phyloP scores from a whole-genome alignment of 2,797 vertebrate species.

The Acanthis flammea region DNA sequence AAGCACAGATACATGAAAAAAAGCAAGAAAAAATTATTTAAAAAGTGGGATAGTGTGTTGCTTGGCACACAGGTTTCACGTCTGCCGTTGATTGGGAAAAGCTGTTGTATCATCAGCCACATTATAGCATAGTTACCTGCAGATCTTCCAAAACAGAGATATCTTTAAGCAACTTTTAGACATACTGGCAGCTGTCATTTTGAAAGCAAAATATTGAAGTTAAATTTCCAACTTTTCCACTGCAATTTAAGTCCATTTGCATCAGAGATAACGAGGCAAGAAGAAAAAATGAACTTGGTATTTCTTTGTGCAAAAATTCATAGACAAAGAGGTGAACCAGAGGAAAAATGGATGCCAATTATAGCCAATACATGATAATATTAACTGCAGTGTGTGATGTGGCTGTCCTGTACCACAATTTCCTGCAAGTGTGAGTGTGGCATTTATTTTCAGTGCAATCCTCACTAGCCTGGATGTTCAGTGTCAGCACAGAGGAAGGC shows the following conservation, averaged over 20 bases:
- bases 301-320: background rate
- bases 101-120: background rate
- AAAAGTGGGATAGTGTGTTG: background rate
- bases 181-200: background rate
- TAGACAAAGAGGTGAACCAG: background rate
- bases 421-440: background rate
- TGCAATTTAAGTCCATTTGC: background rate
- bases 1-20: background rate
- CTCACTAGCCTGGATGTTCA: background rate
- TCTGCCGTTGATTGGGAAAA: background rate
- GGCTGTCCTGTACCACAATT: background rate
- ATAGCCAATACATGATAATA: background rate
- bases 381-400: slow-evolving; percentile 11
- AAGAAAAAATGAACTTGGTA: background rate
- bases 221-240: background rate
- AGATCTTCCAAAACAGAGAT: background rate
- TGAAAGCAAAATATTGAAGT: background rate
- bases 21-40: background rate
- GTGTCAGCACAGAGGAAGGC: background rate
- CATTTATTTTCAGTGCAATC: background rate
- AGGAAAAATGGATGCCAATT: background rate
- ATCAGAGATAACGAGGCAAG: background rate
- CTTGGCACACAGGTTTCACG: background rate
- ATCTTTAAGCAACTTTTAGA: background rate
- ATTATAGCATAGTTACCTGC: background rate